Evolutionary conservation across 2,113 vertebrate genomes (phyloP).

Genomic region (Protobothrops mucrosquamatus): DNA sequence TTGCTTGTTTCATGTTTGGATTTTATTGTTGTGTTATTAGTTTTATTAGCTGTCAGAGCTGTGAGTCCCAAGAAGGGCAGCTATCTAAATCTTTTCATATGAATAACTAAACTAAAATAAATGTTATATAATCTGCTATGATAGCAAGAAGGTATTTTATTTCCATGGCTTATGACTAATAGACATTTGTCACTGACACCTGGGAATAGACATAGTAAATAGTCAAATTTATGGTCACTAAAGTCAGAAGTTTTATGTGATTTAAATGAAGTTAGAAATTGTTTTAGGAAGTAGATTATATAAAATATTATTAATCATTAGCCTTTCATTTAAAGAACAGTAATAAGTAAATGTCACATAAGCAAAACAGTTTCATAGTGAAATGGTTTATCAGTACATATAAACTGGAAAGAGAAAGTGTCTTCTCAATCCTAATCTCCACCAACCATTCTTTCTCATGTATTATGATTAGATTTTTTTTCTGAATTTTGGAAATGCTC

Average conservation of each 20-base stretch:
- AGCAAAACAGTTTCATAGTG: too few species aligned
- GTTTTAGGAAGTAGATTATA: too few species aligned
- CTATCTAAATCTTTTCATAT: background rate
- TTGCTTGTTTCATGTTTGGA: background rate
- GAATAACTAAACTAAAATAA: background rate
- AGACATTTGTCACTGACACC: background rate
- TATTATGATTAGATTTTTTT: too few species aligned
- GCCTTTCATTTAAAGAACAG: too few species aligned
- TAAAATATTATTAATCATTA: too few species aligned
- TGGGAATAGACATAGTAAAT: background rate
- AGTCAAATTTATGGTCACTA: background rate
- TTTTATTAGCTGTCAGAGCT: background rate
- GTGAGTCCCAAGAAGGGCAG: background rate
- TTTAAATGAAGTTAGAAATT: too few species aligned
- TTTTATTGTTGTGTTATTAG: background rate
- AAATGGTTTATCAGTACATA: too few species aligned
- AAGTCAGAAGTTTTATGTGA: background rate
- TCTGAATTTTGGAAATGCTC: background rate
- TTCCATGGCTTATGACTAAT: background rate
- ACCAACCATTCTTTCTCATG: too few species aligned
- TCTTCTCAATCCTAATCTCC: too few species aligned
- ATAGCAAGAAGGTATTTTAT: background rate
- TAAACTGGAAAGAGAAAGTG: too few species aligned
- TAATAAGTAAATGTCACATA: too few species aligned
- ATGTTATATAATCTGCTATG: background rate